Evolutionary conservation across 1,140 invertebrate genomes (phyloP), one percentile per base, ranked within the genome.

Genomic region (Marisa cornuarietis): DNA sequence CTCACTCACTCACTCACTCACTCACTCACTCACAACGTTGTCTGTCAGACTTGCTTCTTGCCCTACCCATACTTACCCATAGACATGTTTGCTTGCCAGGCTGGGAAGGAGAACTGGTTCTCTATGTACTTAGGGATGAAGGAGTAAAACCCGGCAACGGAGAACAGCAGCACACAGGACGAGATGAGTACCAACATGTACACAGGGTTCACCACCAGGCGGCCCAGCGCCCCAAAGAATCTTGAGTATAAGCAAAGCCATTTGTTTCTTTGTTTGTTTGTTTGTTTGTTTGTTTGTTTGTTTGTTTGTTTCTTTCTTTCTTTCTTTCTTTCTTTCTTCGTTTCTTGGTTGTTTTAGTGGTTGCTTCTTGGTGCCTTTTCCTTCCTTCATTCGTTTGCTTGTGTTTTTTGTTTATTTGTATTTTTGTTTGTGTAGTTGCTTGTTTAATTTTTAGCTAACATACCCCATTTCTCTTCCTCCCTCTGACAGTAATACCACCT

Each of bases 81-180:
- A 24, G 76, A 68, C 20, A 75, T 62, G 54, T 81, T 81, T 8
- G 79, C 66, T 18, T 72, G 61, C 24, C 62, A 75, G 7, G 79
- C 79, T 16, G 79, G 74, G 65, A 77, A 31, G 26, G 31, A n/a
- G 31, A 81, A 81, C 74, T 75, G 73, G 18, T 24, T 81, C 54
- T 81, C 73, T 7, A 81, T 31, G 62, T 81, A 81, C 61, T 81
- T 81, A 0, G 79, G 79, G 10, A 24, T 61, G 68, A 62, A 81
- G 18, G 74, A 22, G 6, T 22, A n/a, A 13, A 54, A 71, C 6
- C 74, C 79, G 20, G 52, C 22, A 0, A 72, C 58, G 1, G 69
- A 31, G 20, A 77, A 81, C 18, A 72, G 8, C n/a, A 61, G 52
- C 13, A 71, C n/a, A 31, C 74, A 81, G 24, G 49, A 63, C 14